These are phyloP conservation scores for Drosophila mulleri DNA, from an alignment of 2,888 invertebrate species.

Conservation along the genomic window DNA sequence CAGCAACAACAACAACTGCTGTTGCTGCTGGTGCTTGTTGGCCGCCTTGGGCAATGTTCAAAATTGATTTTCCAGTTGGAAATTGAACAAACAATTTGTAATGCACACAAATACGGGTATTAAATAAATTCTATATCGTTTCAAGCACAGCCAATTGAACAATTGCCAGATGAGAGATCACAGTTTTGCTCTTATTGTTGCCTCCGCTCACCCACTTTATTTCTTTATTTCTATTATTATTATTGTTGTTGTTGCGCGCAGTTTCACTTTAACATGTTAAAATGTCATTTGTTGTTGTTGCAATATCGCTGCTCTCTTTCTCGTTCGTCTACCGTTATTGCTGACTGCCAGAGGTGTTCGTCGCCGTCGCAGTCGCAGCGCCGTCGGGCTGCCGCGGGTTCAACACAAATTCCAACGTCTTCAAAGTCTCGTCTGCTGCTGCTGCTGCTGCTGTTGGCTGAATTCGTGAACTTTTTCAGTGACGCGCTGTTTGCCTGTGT, in stretches of 20 bases:
- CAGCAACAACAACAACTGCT: slow-evolving; percentile 60
- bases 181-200: slow-evolving; percentile 56
- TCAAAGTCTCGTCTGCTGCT: slow-evolving; percentile 61
- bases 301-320: slow-evolving; percentile 40
- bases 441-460: slow-evolving; percentile 38
- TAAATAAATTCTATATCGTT: slow-evolving; percentile 66
- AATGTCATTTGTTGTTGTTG: slow-evolving; percentile 68
- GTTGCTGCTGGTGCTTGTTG: slow-evolving; percentile 70
- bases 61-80: slow-evolving; percentile 81
- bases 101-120: slow-evolving; percentile 61
- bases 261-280: slow-evolving; percentile 74
- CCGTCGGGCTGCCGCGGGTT: slow-evolving; percentile 61
- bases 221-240: slow-evolving; percentile 45
- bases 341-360: slow-evolving; percentile 58
- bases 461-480: slow-evolving; percentile 63
- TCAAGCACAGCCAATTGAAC: slow-evolving; percentile 76
- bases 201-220: slow-evolving; percentile 46
- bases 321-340: slow-evolving; percentile 74
- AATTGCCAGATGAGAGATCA: slow-evolving; percentile 70
- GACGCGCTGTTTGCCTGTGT: slow-evolving; percentile 60
- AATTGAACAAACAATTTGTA: slow-evolving; percentile 59
- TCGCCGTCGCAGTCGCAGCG: slow-evolving; percentile 54
- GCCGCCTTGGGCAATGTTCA: slow-evolving; percentile 61
- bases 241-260: slow-evolving; percentile 56
- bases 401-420: slow-evolving; percentile 81